A percentile compares a stretch with the other conserved stretches of the same genome.
These are phyloP conservation scores for Indicator indicator DNA, from an alignment of 2,113 vertebrate species.

Conservation along the genomic window DNA sequence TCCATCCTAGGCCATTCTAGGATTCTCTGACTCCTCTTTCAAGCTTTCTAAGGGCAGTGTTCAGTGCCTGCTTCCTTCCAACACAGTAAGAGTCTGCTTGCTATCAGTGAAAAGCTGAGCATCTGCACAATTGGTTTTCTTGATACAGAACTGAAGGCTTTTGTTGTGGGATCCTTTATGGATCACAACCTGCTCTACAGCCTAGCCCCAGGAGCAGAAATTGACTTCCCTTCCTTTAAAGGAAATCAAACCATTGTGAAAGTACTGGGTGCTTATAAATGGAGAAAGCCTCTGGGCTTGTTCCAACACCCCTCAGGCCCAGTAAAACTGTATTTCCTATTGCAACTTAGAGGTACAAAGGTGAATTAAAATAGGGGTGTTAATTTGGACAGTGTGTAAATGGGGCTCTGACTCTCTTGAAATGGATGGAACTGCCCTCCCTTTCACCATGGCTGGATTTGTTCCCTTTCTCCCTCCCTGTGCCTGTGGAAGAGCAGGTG, in stretches of 20 bases:
- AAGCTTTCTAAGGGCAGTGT: neutral
- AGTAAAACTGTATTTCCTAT: neutral
- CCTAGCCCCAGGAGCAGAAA: neutral
- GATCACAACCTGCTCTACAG: neutral
- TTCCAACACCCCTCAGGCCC: neutral
- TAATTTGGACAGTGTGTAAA: neutral
- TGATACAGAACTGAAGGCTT: neutral
- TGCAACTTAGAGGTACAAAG: neutral
- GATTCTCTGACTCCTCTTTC: neutral
- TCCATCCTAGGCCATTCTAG: too few relatives aligned
- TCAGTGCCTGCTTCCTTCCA: neutral
- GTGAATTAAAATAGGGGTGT: neutral
- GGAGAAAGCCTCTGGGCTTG: neutral
- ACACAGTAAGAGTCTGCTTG: neutral
- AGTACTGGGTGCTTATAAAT: neutral
- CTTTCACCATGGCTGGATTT: neutral
- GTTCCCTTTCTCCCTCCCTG: neutral
- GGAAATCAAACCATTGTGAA: neutral
- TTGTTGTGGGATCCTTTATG: neutral
- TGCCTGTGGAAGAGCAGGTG: constrained; percentile 3
- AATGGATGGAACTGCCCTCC: neutral
- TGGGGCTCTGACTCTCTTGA: neutral
- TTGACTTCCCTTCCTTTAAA: neutral
- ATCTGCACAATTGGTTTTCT: neutral
- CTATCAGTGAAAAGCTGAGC: neutral